Evolutionary conservation across 1,140 invertebrate species (phyloP).

Genomic region (Drosophila repleta): DNA sequence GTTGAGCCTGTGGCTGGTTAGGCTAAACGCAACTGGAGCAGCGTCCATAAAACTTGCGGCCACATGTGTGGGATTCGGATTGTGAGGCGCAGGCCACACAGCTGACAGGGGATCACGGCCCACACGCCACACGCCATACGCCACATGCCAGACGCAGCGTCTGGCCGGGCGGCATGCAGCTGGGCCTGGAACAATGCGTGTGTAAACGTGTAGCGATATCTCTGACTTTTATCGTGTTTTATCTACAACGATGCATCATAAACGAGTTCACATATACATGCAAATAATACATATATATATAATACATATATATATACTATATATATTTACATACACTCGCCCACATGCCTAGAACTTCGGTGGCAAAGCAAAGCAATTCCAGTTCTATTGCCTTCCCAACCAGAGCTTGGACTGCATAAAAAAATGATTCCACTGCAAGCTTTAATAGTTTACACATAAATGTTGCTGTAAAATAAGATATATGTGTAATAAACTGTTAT

Average conservation of each 20-base stretch:
- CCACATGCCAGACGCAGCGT: constrained; percentile 33
- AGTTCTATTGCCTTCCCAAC: constrained; percentile 19
- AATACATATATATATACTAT: too few species aligned
- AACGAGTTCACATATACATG: constrained; percentile 48
- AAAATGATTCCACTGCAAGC: too few species aligned
- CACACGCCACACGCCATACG: constrained; percentile 34
- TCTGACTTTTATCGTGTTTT: constrained; percentile 70
- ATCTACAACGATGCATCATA: constrained; percentile 71
- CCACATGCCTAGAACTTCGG: constrained; percentile 10
- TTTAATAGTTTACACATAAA: neutral
- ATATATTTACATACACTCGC: constrained; percentile 18
- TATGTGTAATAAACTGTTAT: too few species aligned
- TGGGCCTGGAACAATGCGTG: constrained; percentile 31
- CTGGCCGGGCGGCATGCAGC: constrained; percentile 25
- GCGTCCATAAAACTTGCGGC: constrained; percentile 53
- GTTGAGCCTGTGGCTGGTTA: constrained; percentile 38
- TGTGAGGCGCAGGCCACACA: constrained; percentile 18
- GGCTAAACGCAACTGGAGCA: constrained; percentile 19
- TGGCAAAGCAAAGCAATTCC: neutral
- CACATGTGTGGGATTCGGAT: constrained; percentile 63
- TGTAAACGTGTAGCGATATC: constrained; percentile 27
- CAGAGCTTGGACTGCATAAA: neutral
- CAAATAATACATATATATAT: constrained; percentile 7
- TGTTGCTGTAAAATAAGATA: neutral
- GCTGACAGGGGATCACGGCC: constrained; percentile 36